phyloP scores from a whole-genome alignment of 2,113 vertebrate genomes.

The Lasiurus cinereus region DNA sequence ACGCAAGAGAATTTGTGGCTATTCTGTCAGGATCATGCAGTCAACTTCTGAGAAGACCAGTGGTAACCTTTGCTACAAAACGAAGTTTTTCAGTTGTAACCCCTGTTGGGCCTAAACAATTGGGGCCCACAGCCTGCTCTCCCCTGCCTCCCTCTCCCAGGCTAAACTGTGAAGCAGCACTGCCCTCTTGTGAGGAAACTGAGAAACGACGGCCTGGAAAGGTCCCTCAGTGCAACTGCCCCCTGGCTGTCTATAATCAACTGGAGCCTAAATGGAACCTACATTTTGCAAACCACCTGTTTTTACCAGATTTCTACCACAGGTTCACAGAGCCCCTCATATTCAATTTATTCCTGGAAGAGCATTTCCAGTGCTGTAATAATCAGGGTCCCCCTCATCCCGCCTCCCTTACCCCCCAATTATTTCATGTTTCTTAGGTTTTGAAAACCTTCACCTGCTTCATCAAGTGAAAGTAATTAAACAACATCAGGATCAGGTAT shows the following conservation, averaged over 20 bases:
- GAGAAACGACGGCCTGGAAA: not conserved
- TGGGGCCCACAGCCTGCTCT: rapidly evolving
- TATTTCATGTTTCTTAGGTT: conserved; percentile 1
- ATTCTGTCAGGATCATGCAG: not conserved
- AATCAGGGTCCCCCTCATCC: not conserved
- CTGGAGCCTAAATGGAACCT: not conserved
- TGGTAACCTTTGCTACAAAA: not conserved
- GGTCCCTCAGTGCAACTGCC: not conserved
- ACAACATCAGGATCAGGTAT: not conserved
- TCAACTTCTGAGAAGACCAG: not conserved
- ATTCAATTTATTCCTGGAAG: not conserved
- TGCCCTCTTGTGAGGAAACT: conserved; percentile 62
- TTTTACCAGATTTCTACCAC: not conserved
- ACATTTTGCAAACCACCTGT: not conserved
- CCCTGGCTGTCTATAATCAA: not conserved
- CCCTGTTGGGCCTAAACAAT: not conserved
- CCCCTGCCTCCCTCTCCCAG: rapidly evolving
- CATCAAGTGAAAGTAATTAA: not conserved
- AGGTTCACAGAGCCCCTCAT: not conserved
- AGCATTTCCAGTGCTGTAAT: not conserved
- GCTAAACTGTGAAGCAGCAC: not conserved
- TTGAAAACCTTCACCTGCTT: not conserved
- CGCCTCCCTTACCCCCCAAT: too few relatives aligned
- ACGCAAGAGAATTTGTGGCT: not conserved
- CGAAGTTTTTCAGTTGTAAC: not conserved